Percentiles rank a stretch among this genome's conserved stretches.
Evolutionary conservation across 2,113 vertebrate species (phyloP).

Genomic region (Dermatemys mawii): DNA sequence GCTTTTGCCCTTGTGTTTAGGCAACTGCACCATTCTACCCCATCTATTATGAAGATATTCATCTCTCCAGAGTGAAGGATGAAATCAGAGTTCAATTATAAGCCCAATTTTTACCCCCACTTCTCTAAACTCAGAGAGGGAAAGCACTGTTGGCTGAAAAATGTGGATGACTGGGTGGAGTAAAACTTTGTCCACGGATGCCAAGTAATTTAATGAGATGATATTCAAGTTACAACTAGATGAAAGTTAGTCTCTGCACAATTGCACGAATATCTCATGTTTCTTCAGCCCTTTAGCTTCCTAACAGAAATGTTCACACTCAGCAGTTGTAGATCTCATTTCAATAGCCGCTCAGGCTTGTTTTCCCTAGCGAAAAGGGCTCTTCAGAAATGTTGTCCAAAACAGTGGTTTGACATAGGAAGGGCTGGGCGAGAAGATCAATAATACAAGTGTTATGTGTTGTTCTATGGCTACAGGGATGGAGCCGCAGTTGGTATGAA

Average conservation of each 20-base stretch:
- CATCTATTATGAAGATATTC: neutral
- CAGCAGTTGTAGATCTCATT: neutral
- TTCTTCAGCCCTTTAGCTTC: neutral
- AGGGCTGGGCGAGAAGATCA: neutral
- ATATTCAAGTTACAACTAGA: neutral
- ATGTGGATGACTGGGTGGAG: neutral
- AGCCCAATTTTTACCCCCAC: neutral
- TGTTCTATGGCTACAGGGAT: neutral
- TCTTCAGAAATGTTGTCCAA: neutral
- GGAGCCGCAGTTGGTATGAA: neutral
- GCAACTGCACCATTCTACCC: neutral
- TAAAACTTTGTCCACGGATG: neutral
- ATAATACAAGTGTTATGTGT: neutral
- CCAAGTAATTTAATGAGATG: neutral
- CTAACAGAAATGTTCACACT: neutral
- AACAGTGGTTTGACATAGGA: neutral
- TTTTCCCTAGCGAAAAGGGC: neutral
- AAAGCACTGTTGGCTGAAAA: neutral
- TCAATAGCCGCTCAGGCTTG: too few species aligned
- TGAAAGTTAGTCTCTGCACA: neutral
- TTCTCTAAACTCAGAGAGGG: too few species aligned
- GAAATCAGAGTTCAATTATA: neutral
- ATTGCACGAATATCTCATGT: neutral
- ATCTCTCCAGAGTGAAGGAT: neutral
- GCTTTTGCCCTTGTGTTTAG: neutral